Evolutionary conservation across 1,140 invertebrate genomes (phyloP).

Genomic region (Radopholus similis): DNA sequence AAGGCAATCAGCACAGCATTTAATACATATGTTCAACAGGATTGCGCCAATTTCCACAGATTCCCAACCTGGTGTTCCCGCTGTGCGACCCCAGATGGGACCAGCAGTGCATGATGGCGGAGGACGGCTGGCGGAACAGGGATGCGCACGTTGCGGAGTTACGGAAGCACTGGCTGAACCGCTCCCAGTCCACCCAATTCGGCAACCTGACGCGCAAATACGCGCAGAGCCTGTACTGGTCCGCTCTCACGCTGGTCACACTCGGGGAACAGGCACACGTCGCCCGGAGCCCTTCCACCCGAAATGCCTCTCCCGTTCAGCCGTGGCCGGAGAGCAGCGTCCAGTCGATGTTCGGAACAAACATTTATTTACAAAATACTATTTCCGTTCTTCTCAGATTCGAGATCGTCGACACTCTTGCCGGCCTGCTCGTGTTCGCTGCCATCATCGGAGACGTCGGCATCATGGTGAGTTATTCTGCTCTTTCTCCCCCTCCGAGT

Average conservation of each 20-base stretch:
- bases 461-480: slow-evolving; percentile 13
- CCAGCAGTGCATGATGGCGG: slow-evolving; percentile 1
- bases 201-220: slow-evolving; percentile 58
- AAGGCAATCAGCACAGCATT: slow-evolving; percentile 9
- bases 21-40: background rate
- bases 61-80: slow-evolving; percentile 35
- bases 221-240: slow-evolving; percentile 86
- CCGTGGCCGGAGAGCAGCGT: slow-evolving; percentile 68
- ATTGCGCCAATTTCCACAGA: slow-evolving; percentile 14
- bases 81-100: slow-evolving; percentile 36
- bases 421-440: slow-evolving; percentile 76
- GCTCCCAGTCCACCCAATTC: slow-evolving; percentile 28
- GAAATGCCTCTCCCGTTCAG: slow-evolving; percentile 63
- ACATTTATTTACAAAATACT: too few relatives aligned
- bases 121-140: background rate
- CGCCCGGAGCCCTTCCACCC: background rate
- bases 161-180: slow-evolving; percentile 2
- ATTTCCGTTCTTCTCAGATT: too few relatives aligned
- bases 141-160: background rate
- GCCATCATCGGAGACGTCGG: slow-evolving; percentile 85
- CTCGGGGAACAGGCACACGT: slow-evolving; percentile 68
- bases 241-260: slow-evolving; percentile 84
- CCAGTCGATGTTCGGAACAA: slow-evolving; percentile 40
- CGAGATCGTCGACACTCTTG: slow-evolving; percentile 80
- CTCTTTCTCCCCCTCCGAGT: background rate